phyloP scores from a whole-genome alignment of 1,140 invertebrate genomes.

The Uloborus diversus region DNA sequence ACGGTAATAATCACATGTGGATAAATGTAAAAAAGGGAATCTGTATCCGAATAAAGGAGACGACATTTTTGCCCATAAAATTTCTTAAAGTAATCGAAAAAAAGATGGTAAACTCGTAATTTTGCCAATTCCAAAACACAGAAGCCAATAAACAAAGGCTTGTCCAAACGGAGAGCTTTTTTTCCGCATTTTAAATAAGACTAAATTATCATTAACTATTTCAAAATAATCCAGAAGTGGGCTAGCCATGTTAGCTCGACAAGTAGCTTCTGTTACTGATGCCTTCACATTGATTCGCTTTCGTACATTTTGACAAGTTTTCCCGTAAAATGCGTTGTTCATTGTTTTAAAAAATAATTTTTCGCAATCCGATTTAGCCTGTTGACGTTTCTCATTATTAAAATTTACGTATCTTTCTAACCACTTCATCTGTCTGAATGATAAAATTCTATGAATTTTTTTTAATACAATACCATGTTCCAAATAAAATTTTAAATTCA shows the following conservation, averaged over 20 bases:
- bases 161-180: not conserved
- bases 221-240: not conserved
- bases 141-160: not conserved
- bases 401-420: not conserved
- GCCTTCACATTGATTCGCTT: no score
- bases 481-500: not conserved
- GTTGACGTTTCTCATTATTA: not conserved
- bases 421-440: not conserved
- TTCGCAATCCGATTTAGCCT: not conserved
- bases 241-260: not conserved
- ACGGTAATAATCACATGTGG: not conserved
- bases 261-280: no score
- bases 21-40: not conserved
- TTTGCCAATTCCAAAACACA: not conserved
- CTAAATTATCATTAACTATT: not conserved
- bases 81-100: not conserved
- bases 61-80: not conserved
- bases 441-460: slow-evolving; percentile 1
- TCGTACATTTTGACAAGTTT: not conserved
- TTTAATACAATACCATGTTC: not conserved
- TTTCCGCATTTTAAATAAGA: not conserved
- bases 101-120: not conserved
- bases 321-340: slow-evolving; percentile 1
- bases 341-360: not conserved
- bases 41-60: not conserved